Percentiles rank a stretch among this genome's conserved stretches.
phyloP scores from a whole-genome alignment of 2,797 vertebrate species.

The Typhlichthys subterraneus region DNA sequence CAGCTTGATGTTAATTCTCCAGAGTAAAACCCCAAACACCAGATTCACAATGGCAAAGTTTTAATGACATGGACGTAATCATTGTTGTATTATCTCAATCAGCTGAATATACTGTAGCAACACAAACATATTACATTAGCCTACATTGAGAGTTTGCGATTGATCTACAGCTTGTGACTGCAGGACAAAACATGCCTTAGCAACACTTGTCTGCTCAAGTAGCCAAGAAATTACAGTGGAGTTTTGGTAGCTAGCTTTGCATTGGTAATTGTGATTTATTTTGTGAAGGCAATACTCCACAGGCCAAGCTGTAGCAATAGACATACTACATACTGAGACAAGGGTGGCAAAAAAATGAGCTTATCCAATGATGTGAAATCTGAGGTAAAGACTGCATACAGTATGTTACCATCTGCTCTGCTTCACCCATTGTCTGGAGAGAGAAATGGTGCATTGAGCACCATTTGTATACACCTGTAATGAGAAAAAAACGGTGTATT shows the following conservation, averaged over 20 bases:
- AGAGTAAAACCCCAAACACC: too few species aligned
- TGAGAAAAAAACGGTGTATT: constrained; percentile 18
- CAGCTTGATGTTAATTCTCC: too few species aligned
- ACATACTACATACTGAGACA: constrained; percentile 15
- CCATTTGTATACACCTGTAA: constrained; percentile 36
- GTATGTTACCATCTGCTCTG: constrained; percentile 59
- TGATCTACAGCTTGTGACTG: neutral
- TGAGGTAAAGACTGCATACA: constrained; percentile 47
- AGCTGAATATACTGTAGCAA: too few species aligned
- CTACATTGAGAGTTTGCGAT: neutral
- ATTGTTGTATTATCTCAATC: too few species aligned
- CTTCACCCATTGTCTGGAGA: constrained; percentile 38
- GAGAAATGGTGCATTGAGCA: constrained; percentile 37
- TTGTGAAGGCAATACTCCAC: neutral
- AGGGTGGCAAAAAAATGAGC: constrained; percentile 34
- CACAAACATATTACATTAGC: too few species aligned
- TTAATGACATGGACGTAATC: too few species aligned
- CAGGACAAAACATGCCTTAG: neutral
- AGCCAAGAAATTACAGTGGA: neutral
- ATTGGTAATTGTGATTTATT: neutral
- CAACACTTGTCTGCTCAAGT: constrained; percentile 4
- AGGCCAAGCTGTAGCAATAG: constrained; percentile 2
- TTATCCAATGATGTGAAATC: constrained; percentile 33
- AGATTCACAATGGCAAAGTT: too few species aligned
- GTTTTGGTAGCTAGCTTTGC: neutral